These are phyloP conservation scores for Pipistrellus pygmaeus DNA, from an alignment of 2,797 vertebrate genomes.

Conservation along the genomic window DNA sequence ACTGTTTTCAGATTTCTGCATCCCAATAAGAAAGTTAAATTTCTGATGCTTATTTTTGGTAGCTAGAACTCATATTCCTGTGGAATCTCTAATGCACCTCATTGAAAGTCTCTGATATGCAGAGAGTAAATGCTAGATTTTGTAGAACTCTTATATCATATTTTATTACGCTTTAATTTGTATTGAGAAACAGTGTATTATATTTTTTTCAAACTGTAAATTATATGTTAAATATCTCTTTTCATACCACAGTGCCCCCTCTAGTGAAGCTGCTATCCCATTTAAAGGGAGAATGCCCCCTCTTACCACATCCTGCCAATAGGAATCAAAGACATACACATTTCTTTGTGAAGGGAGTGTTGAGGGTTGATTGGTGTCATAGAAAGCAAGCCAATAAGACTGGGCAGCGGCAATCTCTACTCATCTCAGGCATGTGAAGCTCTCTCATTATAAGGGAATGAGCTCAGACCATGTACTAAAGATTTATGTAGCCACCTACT, in stretches of 20 bases:
- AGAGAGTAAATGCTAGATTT: neutral
- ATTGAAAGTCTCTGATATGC: neutral
- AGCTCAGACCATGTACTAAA: neutral
- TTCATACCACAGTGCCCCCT: neutral
- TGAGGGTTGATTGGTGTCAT: neutral
- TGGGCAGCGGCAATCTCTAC: neutral
- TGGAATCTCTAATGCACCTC: neutral
- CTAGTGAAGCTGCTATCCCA: neutral
- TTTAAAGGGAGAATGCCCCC: neutral
- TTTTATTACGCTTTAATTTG: conserved; percentile 25
- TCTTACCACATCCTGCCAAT: neutral
- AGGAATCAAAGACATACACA: neutral
- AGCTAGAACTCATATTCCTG: neutral
- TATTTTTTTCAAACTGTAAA: neutral
- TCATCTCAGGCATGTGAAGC: neutral
- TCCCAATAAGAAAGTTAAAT: neutral
- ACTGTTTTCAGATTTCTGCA: conserved; percentile 23
- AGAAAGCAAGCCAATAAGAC: neutral
- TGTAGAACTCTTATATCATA: neutral
- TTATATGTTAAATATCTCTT: conserved; percentile 37
- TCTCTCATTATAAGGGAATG: neutral
- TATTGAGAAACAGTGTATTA: conserved; percentile 5
- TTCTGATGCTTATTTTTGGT: neutral
- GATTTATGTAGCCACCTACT: neutral
- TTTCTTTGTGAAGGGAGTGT: neutral